Evolutionary conservation across 2,113 vertebrate genomes (phyloP), one percentile per base, ranked within the genome.

Genomic region (Euleptes europaea): DNA sequence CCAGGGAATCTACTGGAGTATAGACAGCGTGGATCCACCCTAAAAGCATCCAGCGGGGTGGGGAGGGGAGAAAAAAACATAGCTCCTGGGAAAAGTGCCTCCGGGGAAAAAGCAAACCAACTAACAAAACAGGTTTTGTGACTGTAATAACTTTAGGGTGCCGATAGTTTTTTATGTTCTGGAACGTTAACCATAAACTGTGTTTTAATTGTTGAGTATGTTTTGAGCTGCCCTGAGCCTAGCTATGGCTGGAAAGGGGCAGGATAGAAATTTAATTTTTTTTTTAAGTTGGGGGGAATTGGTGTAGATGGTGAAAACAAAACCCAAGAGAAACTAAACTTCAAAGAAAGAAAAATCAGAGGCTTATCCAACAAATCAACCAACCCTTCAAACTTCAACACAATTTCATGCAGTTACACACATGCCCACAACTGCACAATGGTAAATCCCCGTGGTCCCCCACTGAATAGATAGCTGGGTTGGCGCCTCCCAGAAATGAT

Each of bases 1-100:
- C 98, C 95, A 99, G 95, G 1, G 98, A 97, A 95, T 99, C 98
- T 92, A 98, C 97, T 0, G 98, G 98, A 75, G 98, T 99, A 94
- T 99, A 99, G 89, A 99, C 98, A 0, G 98, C 98, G 78, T 99
- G 98, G 88, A 99, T 99, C 98, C 98, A 99, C 74, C 98, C 98
- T 99, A 88, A 75, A 91, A 90, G 78, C 71, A 89, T 88, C 92
- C 9, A 9, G 86, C 88, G 88, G 90, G 86, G 79, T 78, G 54
- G 88, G 60, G 80, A 31, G 89, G 40, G 86, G 47, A 90, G 76
- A 12, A 66, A 80, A 44, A 26, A 31, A 33, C 7, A 21, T n/a
- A 23, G 5, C 17, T 57, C 23, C 23, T 57, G 14, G n/a, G 33
- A 7, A 28, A 49, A 70, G 5, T 1, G 40, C 21, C 31, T 67